phyloP scores from a whole-genome alignment of 30 jellyfish, hydroid and myxozoan species.

The Aurelia sp. region DNA sequence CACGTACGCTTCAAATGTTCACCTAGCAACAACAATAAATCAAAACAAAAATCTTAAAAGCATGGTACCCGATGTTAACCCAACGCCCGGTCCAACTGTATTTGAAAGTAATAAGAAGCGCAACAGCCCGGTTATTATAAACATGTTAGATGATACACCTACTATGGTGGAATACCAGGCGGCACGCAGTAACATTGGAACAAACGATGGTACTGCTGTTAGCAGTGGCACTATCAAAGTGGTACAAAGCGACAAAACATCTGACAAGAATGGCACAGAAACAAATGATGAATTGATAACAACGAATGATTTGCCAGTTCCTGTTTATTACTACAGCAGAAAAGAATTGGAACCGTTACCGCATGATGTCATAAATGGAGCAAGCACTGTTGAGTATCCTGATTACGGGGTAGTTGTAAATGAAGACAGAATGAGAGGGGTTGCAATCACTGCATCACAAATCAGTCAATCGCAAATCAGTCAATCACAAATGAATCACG shows the following conservation, averaged over 20 bases:
- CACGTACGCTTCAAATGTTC: not conserved
- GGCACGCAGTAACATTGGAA: not conserved
- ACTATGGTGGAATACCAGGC: not conserved
- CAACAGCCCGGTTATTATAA: too few relatives aligned
- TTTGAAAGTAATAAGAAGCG: too few relatives aligned
- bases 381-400: not conserved
- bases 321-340: slow-evolving; percentile 38
- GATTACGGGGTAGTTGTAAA: not conserved
- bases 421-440: too few relatives aligned
- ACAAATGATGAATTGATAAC: not conserved
- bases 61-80: too few relatives aligned
- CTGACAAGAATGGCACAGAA: not conserved
- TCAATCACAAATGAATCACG: too few relatives aligned
- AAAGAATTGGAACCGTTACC: not conserved
- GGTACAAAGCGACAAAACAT: not conserved
- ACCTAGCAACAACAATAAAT: not conserved
- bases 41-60: not conserved
- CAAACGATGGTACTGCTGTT: not conserved
- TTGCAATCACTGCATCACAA: too few relatives aligned
- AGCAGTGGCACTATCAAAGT: not conserved
- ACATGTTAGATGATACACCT: not conserved
- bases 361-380: not conserved
- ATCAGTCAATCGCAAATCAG: too few relatives aligned
- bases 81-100: too few relatives aligned
- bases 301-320: slow-evolving; percentile 25